phyloP scores from a whole-genome alignment of 2,113 vertebrate species.

The Thermophis baileyi region DNA sequence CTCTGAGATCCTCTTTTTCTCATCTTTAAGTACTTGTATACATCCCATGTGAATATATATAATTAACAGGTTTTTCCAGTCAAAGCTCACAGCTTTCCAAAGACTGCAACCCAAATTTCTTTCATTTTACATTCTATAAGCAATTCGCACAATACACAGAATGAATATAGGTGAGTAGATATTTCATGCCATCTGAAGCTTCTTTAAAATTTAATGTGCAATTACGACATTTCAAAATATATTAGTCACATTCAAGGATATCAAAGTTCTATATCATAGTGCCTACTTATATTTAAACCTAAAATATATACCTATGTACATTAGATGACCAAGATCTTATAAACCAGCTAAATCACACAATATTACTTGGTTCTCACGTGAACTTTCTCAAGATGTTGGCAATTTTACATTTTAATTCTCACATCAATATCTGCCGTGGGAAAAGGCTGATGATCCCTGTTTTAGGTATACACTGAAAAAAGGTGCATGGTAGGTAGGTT shows the following conservation, averaged over 20 bases:
- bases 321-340: not conserved
- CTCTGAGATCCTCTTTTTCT: not conserved
- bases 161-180: not conserved
- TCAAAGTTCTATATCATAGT: not conserved
- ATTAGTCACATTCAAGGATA: not conserved
- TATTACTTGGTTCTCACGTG: not conserved
- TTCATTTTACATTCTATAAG: not conserved
- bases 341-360: not conserved
- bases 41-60: not conserved
- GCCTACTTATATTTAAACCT: not conserved
- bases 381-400: not conserved
- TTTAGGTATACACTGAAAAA: not conserved
- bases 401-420: not conserved
- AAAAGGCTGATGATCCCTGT: not conserved
- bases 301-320: not conserved
- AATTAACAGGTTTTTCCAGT: not conserved
- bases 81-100: not conserved
- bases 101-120: not conserved
- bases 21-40: not conserved
- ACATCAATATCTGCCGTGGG: not conserved
- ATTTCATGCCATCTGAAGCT: not conserved
- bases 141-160: not conserved
- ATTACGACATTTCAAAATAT: not conserved
- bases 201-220: not conserved
- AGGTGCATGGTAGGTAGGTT: not conserved